A percentile compares a stretch with the other conserved stretches of the same genome.
Conservation (phyloP, 1,140 invertebrate species). For the Drosophila bocqueti region DNA sequence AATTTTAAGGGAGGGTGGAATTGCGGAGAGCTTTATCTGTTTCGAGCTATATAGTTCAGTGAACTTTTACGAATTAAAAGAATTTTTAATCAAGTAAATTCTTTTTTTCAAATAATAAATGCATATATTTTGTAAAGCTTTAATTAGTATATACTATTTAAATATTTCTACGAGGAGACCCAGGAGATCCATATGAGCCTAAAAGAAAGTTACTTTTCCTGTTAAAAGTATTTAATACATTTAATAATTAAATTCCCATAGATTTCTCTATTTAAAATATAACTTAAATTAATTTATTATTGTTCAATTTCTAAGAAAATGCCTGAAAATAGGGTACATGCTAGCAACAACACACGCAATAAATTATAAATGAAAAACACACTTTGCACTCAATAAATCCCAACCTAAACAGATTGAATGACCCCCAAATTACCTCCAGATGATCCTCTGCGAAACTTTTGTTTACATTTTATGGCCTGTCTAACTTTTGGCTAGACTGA, state of each 20-base stretch:
- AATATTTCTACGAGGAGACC: no score
- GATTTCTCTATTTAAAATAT: neutral
- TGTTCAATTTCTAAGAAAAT: neutral
- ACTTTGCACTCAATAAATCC: constrained; percentile 10
- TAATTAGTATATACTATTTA: no score
- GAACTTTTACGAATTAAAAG: neutral
- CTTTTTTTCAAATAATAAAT: no score
- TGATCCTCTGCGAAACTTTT: constrained; percentile 42
- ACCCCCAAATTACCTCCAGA: constrained; percentile 26
- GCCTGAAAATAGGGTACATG: neutral
- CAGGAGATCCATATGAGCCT: no score
- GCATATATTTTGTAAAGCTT: no score
- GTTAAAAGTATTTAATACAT: no score
- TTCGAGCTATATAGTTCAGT: constrained; percentile 4
- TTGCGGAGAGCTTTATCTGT: neutral
- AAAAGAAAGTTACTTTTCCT: no score
- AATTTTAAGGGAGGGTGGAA: neutral
- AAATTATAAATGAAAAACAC: constrained; percentile 16
- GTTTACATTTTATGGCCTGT: constrained; percentile 40
- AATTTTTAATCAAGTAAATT: neutral
- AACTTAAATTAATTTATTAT: neutral
- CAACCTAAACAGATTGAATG: constrained; percentile 15
- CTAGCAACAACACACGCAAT: neutral
- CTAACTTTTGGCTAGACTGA: constrained; percentile 53
- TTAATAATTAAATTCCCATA: no score